phyloP scores from a whole-genome alignment of 1,140 invertebrate species.

The Kradibia gibbosae region DNA sequence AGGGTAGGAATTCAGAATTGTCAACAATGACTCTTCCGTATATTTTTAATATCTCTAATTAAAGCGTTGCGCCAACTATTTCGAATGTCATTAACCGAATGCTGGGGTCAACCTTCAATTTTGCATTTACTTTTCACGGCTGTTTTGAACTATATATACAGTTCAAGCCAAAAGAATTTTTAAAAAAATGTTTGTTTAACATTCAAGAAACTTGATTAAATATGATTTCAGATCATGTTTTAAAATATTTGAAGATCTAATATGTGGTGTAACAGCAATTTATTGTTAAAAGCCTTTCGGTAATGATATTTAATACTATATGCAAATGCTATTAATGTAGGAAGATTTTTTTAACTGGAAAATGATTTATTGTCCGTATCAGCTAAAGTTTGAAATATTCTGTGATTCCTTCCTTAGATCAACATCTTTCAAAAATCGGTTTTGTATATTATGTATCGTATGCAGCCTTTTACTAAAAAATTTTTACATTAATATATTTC shows the following conservation, averaged over 20 bases:
- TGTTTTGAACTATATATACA: background rate
- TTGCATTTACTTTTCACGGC: background rate
- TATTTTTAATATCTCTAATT: background rate
- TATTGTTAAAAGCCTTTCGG: background rate
- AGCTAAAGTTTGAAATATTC: background rate
- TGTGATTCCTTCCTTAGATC: background rate
- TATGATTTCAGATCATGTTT: background rate
- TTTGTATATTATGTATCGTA: too few relatives aligned
- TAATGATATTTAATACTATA: background rate
- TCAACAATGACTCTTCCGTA: background rate
- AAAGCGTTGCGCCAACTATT: background rate
- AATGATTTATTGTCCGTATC: background rate
- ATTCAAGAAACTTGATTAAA: background rate
- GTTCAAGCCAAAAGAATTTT: background rate
- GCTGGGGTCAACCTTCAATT: conserved; percentile 1
- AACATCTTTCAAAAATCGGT: too few relatives aligned
- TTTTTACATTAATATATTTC: too few relatives aligned
- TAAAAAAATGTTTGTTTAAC: background rate
- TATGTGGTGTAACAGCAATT: background rate
- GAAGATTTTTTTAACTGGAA: background rate
- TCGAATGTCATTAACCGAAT: background rate
- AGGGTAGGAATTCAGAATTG: background rate
- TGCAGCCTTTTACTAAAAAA: too few relatives aligned
- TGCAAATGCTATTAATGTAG: too few relatives aligned
- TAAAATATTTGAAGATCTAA: background rate